Evolutionary conservation across 30 jellyfish, hydroid and myxozoan genomes (phyloP).

Genomic region (Aurelia aurita): DNA sequence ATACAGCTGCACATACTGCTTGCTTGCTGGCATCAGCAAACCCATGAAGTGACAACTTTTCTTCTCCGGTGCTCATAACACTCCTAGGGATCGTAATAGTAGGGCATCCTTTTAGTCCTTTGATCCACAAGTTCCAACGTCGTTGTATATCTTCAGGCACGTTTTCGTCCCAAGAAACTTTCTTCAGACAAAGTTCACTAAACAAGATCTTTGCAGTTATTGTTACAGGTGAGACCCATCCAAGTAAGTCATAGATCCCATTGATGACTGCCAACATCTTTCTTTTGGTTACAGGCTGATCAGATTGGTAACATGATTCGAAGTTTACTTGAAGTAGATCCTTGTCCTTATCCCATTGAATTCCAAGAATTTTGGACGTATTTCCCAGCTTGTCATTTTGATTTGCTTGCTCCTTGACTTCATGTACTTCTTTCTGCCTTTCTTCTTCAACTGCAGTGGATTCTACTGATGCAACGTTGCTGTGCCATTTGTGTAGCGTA

Average conservation of each 20-base stretch:
- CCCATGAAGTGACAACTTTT: constrained; percentile 14
- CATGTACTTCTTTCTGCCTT: not conserved
- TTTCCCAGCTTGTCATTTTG: constrained; percentile 43
- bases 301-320: not conserved
- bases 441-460: constrained; percentile 26
- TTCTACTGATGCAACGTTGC: constrained; percentile 43
- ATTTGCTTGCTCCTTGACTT: not conserved
- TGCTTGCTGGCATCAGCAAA: constrained; percentile 1
- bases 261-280: not conserved
- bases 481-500: constrained; percentile 68
- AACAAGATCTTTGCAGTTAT: not conserved
- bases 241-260: not conserved
- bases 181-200: not conserved
- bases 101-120: not conserved
- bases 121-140: not conserved
- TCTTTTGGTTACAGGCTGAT: not conserved
- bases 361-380: too few relatives aligned
- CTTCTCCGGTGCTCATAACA: not conserved
- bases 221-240: not conserved
- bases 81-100: not conserved
- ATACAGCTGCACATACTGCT: constrained; percentile 10
- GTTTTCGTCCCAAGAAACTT: not conserved
- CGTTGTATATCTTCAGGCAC: not conserved
- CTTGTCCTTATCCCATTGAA: not conserved
- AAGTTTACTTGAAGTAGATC: not conserved